Base-by-base conservation (phyloP, 1,140 invertebrate species). In the Ephestia elutella region DNA sequence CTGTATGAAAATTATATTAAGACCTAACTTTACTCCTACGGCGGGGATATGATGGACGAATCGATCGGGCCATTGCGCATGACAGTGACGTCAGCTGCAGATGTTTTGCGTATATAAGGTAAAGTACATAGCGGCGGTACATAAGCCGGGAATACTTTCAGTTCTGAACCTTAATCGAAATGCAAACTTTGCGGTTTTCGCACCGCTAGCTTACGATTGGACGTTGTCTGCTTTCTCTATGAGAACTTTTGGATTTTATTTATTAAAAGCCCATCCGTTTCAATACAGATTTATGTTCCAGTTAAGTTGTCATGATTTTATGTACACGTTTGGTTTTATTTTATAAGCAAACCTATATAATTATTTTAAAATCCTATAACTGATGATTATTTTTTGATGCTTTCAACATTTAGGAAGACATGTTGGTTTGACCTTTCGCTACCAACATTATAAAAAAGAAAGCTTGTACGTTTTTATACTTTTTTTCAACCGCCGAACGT, bases 11-110 rank as follows among this genome's bases (percentile, higher is more conserved):
- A 15, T 44, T 10, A 44, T 44, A 44, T 44, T 15, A 44, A 44
- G n/a, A 44, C 38, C 38, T 44, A 44, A 44, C 38, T 44, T 44
- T 32, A 32, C 9, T 44, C n/a, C 38, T 17, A n/a, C 38, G 15
- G 0, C 50, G 20, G 28, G 50, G 20, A 11, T 17, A 53, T 25
- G 50, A 25, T 20, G 50, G 50, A 25, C 4, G 50, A 53, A 53
- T 53, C 50, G 50, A 53, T 53, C 19, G 50, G 20, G 21, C 19
- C 19, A 53, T n/a, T 53, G 50, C 50, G 50, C 50, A 53, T 53
- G 50, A 25, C 50, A 53, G 50, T 53, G 50, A 53, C 50, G 50
- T 25, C 21, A 20, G 50, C 13, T 53, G 50, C 50, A 53, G 50
- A 53, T 53, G 50, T 53, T 53, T 15, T 53, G 19, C 19, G 50